phyloP scores from a whole-genome alignment of 2,797 vertebrate genomes.

The Hapalemur alaotrensis region DNA sequence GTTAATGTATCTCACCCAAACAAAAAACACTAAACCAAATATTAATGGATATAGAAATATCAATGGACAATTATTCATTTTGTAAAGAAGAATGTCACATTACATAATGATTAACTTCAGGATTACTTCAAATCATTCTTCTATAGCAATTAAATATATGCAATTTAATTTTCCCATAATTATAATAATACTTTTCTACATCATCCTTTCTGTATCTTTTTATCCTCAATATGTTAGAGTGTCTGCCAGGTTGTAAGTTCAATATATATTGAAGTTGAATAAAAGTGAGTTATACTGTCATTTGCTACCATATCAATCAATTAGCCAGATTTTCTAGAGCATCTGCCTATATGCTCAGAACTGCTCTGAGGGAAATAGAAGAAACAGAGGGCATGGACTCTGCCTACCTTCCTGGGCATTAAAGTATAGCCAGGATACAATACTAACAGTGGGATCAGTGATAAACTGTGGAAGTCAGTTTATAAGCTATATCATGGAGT shows the following conservation, averaged over 20 bases:
- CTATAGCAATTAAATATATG: not conserved
- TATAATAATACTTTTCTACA: not conserved
- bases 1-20: conserved; percentile 6
- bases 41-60: conserved; percentile 17
- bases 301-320: not conserved
- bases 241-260: not conserved
- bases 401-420: not conserved
- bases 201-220: not conserved
- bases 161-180: not conserved
- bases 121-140: not conserved
- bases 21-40: conserved; percentile 34
- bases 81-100: not conserved
- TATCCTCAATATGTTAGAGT: not conserved
- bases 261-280: not conserved
- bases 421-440: not conserved
- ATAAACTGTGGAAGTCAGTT: not conserved
- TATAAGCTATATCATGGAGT: not conserved
- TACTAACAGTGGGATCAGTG: not conserved
- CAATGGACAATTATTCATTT: not conserved
- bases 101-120: not conserved
- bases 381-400: not conserved
- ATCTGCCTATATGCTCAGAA: not conserved
- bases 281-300: not conserved
- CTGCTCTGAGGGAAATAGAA: not conserved
- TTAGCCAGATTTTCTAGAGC: not conserved